Base-by-base conservation (phyloP, 2,113 vertebrate species). In the Campylorhamphus procurvoides region DNA sequence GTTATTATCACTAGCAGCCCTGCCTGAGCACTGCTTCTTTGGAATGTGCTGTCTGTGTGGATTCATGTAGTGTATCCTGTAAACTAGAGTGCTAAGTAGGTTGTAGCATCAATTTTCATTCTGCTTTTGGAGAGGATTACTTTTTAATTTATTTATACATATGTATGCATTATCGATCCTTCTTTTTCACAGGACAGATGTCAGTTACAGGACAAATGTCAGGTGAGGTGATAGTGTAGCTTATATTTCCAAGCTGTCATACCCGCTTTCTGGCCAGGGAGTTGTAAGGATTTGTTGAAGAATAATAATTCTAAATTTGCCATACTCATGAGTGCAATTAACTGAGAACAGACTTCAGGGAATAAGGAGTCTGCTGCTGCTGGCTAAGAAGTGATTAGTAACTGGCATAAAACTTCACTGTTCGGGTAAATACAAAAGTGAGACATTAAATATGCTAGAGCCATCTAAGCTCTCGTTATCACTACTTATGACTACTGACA, bases 251-350 rank as follows among this genome's bases (percentile, higher is more conserved):
- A 71, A 59, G 50, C 37, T 86, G 35, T 67, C 63, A 60, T n/a
- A 82, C 22, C 49, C n/a, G 42, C 28, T 79, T 80, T 49, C 58
- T 37, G 15, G 31, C 18, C 28, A 77, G n/a, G 44, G 29, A 86
- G 18, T 13, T 84, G 49, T 28, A 83, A 73, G 73, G 37, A 83
- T 80, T 75, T 91, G 13, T n/a, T 87, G 66, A 86, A 90, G 80
- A 94, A 92, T 69, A 94, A 68, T 93, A 94, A 90, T 85, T 90
- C 69, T 83, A 94, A 90, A 76, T 95, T 94, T 95, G 25, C 89
- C 11, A 24, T 93, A 93, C 85, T 91, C 93, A 55, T 85, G 96
- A 96, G 91, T 77, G 83, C 87, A 96, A 96, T 95, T 96, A 97
- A 69, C 71, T 79, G 66, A 94, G 74, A 92, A 79, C 78, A 92